These are phyloP conservation scores for Eilema griseolum DNA, from an alignment of 2,888 invertebrate genomes.

Conservation along the genomic window DNA sequence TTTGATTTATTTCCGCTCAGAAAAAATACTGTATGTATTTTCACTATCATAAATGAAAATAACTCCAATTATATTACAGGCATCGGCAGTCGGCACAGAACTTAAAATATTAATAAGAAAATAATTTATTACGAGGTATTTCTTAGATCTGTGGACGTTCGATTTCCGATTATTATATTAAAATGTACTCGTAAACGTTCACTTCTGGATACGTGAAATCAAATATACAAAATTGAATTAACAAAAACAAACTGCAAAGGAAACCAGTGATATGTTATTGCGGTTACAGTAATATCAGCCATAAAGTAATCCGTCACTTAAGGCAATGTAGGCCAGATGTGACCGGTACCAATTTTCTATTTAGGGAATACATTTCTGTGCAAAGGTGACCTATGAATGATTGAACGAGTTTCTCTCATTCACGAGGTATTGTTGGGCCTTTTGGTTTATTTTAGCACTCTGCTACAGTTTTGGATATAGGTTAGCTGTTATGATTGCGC, in stretches of 20 bases:
- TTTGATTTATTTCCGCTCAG: too few relatives aligned
- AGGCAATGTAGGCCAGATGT: slow-evolving; percentile 41
- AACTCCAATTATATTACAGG: too few relatives aligned
- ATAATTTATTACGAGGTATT: too few relatives aligned
- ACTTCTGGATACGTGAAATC: too few relatives aligned
- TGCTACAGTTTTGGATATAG: background rate
- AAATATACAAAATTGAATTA: background rate
- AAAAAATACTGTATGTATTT: too few relatives aligned
- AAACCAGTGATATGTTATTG: background rate
- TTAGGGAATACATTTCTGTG: slow-evolving; percentile 22
- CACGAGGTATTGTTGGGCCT: background rate
- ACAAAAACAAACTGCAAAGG: background rate
- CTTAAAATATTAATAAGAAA: too few relatives aligned
- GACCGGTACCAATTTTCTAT: slow-evolving; percentile 39
- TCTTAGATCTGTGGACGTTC: too few relatives aligned
- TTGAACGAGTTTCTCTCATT: background rate
- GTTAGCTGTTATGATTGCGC: background rate
- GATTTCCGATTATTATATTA: too few relatives aligned
- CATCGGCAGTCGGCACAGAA: too few relatives aligned
- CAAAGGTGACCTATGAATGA: slow-evolving; percentile 3
- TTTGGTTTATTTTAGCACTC: background rate
- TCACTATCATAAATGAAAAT: too few relatives aligned
- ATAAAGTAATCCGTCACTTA: slow-evolving; percentile 31
- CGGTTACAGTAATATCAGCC: slow-evolving; percentile 4
- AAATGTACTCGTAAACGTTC: too few relatives aligned